Conservation (phyloP, 2,797 vertebrate genomes). For the Sebastes trivittatus region DNA sequence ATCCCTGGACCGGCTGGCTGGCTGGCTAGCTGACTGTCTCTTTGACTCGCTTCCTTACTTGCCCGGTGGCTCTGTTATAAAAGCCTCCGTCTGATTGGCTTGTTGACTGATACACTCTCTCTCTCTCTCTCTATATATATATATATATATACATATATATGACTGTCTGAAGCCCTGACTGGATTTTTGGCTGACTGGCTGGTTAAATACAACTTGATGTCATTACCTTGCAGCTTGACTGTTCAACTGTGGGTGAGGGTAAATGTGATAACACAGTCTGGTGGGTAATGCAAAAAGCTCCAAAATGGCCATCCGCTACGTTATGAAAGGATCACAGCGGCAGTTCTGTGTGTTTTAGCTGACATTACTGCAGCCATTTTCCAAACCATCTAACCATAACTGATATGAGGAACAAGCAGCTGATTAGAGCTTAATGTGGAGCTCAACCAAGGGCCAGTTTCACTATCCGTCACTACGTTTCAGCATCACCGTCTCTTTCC, state of each 20-base stretch:
- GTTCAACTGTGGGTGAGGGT: constrained; percentile 19
- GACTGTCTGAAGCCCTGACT: constrained; percentile 6
- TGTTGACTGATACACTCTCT: constrained; percentile 24
- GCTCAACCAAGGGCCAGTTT: not conserved
- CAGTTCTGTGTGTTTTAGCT: constrained; percentile 2
- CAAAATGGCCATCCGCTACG: not conserved
- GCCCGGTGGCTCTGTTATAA: constrained; percentile 29
- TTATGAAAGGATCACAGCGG: not conserved
- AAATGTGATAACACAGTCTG: constrained; percentile 14
- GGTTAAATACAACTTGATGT: constrained; percentile 39
- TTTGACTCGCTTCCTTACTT: constrained; percentile 38
- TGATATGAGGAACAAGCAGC: constrained; percentile 1
- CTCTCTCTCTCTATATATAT: not conserved
- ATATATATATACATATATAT: too few species aligned
- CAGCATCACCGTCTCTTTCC: not conserved
- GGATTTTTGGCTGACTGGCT: constrained; percentile 20
- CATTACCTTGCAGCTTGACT: constrained; percentile 32
- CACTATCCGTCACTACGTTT: not conserved
- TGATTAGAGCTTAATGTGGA: not conserved
- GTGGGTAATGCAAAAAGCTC: not conserved
- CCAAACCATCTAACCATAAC: not conserved
- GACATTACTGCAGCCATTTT: not conserved
- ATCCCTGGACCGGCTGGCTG: constrained; percentile 30
- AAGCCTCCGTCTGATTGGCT: constrained; percentile 24
- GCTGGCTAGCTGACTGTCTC: constrained; percentile 30